A percentile compares a stretch with the other conserved stretches of the same genome.
Conservation (phyloP, 2,113 vertebrate genomes). For the Engraulis encrasicolus region DNA sequence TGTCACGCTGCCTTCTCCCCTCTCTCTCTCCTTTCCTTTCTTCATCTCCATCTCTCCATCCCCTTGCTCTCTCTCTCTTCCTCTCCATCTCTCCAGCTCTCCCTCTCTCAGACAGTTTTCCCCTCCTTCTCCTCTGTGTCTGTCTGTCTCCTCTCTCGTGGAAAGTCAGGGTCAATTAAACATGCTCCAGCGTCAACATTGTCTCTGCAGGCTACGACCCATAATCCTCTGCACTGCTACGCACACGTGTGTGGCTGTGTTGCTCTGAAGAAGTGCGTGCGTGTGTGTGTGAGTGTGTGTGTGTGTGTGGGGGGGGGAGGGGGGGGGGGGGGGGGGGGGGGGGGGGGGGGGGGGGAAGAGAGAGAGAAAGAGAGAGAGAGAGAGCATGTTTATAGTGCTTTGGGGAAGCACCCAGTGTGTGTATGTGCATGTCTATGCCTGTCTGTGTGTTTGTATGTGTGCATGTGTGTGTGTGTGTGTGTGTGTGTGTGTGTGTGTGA, state of each 20-base stretch:
- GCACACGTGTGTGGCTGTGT: neutral
- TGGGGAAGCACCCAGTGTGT: slow-evolving; percentile 33
- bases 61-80: neutral
- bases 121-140: too few relatives aligned
- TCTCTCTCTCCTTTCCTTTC: neutral
- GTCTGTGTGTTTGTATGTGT: too few relatives aligned
- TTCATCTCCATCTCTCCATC: neutral
- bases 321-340: neutral
- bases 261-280: neutral
- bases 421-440: too few relatives aligned
- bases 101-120: too few relatives aligned
- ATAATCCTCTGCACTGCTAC: neutral
- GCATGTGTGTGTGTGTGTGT: neutral
- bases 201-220: neutral
- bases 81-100: neutral
- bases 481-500: neutral
- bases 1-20: neutral
- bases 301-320: neutral
- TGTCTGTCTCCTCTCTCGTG: neutral
- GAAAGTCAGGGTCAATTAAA: slow-evolving; percentile 13
- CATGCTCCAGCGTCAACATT: neutral
- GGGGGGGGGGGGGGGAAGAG: slow-evolving; percentile 2
- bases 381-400: too few relatives aligned
- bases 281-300: neutral
- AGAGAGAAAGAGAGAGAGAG: slow-evolving; percentile 13